Base-by-base conservation (phyloP, 2,113 vertebrate genomes). In the Pollachius pollachius region DNA sequence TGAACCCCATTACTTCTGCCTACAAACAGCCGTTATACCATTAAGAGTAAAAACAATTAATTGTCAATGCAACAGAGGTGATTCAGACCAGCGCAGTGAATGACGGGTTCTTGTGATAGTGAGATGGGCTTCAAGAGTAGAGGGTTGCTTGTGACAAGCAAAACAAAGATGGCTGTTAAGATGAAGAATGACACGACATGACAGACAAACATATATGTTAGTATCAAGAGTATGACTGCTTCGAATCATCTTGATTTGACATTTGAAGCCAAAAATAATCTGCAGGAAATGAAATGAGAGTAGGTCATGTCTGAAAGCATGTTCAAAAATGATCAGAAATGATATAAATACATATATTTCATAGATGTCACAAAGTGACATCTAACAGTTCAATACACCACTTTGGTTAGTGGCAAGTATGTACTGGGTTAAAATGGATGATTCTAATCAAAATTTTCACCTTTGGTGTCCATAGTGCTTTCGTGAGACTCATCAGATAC, bases 361-460 rank as follows among this genome's bases (percentile, higher is more conserved):
- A 69, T 52, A 77, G 74, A 80, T 87, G 83, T 66, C 83, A 85
- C 70, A 65, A 80, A 85, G 77, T 74, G 71, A 61, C 21, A 23
- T 69, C 75, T 78, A 70, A 80, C 48, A 75, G 71, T 78, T 73
- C 72, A 84, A 84, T 80, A 82, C 76, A 91, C 89, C 87, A 87
- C 86, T 76, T 16, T 78, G 78, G 90, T 93, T 90, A 92, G 86
- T 87, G 87, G 88, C 84, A 81, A 79, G 80, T 87, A 85, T 85
- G 81, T 78, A 84, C 74, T 85, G 80, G 89, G 89, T 93, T 92
- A 92, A 91, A 59, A 90, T 85, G 85, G 87, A 86, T 85, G 87
- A 81, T 71, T 76, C 84, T 87, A 84, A 88, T 87, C 87, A 87
- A 78, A 85, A 89, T 81, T 87, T 89, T 93, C 90, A 94, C 94